These are phyloP conservation scores for Henicopernis longicauda DNA, from an alignment of 2,113 vertebrate genomes.

Conservation along the genomic window DNA sequence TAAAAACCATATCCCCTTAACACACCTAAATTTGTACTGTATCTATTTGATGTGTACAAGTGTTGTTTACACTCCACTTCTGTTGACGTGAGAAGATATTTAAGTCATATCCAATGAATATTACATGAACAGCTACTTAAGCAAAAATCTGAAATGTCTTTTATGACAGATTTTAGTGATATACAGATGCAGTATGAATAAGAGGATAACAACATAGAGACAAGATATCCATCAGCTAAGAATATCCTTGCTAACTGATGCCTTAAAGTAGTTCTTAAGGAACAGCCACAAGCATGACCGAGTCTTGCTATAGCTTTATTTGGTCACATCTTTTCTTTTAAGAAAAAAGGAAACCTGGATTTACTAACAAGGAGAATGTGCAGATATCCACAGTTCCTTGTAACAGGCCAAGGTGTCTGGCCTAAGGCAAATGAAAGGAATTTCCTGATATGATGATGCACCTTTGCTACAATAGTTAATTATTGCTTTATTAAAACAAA, in stretches of 20 bases:
- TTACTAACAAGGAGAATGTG: neutral
- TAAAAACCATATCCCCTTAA: neutral
- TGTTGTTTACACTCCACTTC: neutral
- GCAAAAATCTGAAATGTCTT: neutral
- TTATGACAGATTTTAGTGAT: neutral
- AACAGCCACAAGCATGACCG: neutral
- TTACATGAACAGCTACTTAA: slow-evolving; percentile 25
- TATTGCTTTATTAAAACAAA: slow-evolving; percentile 63
- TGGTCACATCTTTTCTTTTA: neutral
- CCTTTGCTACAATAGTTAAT: slow-evolving; percentile 42
- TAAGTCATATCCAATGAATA: slow-evolving; percentile 13
- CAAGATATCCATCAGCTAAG: slow-evolving; percentile 17
- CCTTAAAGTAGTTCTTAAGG: neutral
- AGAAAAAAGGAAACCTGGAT: neutral
- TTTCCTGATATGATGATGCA: slow-evolving; percentile 27
- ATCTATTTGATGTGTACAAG: neutral
- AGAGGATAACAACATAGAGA: neutral
- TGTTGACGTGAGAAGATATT: neutral
- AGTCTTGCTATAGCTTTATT: neutral
- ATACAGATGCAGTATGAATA: neutral
- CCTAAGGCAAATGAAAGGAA: slow-evolving; percentile 46
- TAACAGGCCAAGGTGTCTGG: neutral
- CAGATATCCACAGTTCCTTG: neutral
- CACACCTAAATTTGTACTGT: neutral
- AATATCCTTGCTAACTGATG: neutral